Percentiles rank a stretch among this genome's conserved stretches.
phyloP scores from a whole-genome alignment of 2,888 invertebrate species.

The Pinctada fucata region DNA sequence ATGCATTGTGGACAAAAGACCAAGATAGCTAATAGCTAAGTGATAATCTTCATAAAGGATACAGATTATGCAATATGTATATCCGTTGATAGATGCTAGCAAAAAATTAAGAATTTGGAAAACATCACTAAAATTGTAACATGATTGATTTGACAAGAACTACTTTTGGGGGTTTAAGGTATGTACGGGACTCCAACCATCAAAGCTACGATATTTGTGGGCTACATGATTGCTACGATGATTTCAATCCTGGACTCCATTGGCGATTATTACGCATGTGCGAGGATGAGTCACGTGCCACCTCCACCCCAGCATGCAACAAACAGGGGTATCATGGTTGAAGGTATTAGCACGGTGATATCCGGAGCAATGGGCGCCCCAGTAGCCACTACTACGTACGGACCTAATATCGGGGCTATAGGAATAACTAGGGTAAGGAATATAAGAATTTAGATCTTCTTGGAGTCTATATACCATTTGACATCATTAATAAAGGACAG shows the following conservation, averaged over 20 bases:
- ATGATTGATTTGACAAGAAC: too few species aligned
- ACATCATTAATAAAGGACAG: too few species aligned
- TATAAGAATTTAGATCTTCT: not conserved
- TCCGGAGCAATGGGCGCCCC: slow-evolving; percentile 91
- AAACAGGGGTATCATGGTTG: slow-evolving; percentile 84
- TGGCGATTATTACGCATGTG: slow-evolving; percentile 92
- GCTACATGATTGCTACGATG: slow-evolving; percentile 62
- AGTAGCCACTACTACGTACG: slow-evolving; percentile 91
- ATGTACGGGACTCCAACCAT: slow-evolving; percentile 63
- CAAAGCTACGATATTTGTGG: slow-evolving; percentile 54
- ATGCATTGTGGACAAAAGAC: too few species aligned
- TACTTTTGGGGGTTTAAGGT: slow-evolving; percentile 42
- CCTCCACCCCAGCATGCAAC: slow-evolving; percentile 90
- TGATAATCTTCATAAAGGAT: too few species aligned
- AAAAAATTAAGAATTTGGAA: too few species aligned
- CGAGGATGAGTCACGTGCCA: slow-evolving; percentile 83
- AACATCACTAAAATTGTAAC: too few species aligned
- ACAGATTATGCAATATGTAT: too few species aligned
- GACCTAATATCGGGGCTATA: slow-evolving; percentile 93
- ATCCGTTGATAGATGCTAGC: too few species aligned
- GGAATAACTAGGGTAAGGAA: slow-evolving; percentile 86
- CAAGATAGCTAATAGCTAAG: too few species aligned
- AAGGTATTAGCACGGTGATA: slow-evolving; percentile 88
- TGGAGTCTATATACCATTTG: too few species aligned
- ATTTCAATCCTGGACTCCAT: slow-evolving; percentile 78